A percentile compares a stretch with the other conserved stretches of the same genome.
Evolutionary conservation across 2,888 invertebrate genomes (phyloP).

Genomic region (Orthosia gracilis): DNA sequence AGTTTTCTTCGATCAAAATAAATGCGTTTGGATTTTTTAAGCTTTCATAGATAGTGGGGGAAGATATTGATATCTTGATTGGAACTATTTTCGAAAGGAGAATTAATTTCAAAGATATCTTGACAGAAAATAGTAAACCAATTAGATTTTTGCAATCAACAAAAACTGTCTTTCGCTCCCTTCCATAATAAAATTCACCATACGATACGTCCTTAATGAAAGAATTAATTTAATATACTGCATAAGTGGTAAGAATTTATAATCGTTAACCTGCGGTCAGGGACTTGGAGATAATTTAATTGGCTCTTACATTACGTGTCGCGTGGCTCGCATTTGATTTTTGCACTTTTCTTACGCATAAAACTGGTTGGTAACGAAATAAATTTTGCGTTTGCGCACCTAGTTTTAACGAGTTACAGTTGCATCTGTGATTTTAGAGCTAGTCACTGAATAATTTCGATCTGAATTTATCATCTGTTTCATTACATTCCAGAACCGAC

Average conservation of each 20-base stretch:
- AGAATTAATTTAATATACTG: slow-evolving; percentile 30
- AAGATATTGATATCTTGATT: slow-evolving; percentile 24
- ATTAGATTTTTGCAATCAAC: slow-evolving; percentile 6
- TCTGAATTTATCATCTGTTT: background rate
- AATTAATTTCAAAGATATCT: slow-evolving; percentile 1
- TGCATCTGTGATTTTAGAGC: slow-evolving; percentile 9
- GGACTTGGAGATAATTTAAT: slow-evolving; percentile 60
- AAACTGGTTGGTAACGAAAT: slow-evolving; percentile 30
- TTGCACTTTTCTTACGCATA: slow-evolving; percentile 45
- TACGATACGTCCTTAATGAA: background rate
- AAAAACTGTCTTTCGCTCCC: background rate
- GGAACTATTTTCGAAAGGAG: background rate
- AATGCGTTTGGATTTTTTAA: slow-evolving; percentile 36
- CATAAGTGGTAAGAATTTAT: slow-evolving; percentile 49
- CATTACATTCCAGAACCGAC: background rate
- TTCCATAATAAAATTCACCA: slow-evolving; percentile 1
- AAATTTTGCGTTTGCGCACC: background rate
- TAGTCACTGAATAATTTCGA: background rate
- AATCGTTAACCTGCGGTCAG: slow-evolving; percentile 42
- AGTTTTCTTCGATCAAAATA: slow-evolving; percentile 24
- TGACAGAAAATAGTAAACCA: background rate
- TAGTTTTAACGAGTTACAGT: slow-evolving; percentile 23
- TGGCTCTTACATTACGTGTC: slow-evolving; percentile 51
- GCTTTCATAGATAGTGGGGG: slow-evolving; percentile 30
- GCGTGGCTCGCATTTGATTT: slow-evolving; percentile 57